phyloP scores from a whole-genome alignment of 2,113 vertebrate species.

The Hypomesus transpacificus region DNA sequence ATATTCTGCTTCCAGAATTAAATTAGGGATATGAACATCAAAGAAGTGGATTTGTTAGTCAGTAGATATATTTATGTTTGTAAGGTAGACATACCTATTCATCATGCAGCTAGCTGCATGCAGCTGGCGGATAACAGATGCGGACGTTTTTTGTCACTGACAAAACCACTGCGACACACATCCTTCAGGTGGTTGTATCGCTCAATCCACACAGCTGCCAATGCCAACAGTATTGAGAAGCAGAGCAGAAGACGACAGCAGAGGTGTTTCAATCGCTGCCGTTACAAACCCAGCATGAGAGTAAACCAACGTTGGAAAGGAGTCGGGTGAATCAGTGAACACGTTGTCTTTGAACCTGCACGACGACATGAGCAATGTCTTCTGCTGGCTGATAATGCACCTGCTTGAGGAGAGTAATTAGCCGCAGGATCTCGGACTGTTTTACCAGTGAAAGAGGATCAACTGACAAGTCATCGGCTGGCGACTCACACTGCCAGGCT shows the following conservation, averaged over 20 bases:
- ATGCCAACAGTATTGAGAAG: background rate
- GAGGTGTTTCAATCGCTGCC: background rate
- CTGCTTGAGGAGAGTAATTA: slow-evolving; percentile 11
- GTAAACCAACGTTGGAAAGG: background rate
- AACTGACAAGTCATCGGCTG: background rate
- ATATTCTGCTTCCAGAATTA: background rate
- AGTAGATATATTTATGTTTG: too few species aligned
- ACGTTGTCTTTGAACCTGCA: background rate
- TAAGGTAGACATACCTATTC: too few species aligned
- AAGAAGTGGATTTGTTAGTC: too few species aligned
- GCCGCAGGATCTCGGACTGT: slow-evolving; percentile 7
- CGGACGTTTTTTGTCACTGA: too few species aligned
- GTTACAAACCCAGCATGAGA: background rate
- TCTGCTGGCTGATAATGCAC: slow-evolving; percentile 4
- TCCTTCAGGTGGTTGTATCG: background rate
- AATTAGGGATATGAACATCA: too few species aligned
- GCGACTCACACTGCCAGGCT: background rate
- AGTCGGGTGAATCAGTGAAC: background rate
- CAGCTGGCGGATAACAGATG: too few species aligned
- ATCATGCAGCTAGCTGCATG: too few species aligned
- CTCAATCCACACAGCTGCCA: background rate
- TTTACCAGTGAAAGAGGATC: background rate
- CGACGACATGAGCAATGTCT: slow-evolving; percentile 1
- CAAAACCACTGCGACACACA: too few species aligned
- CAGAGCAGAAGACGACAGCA: background rate